Percentiles rank a stretch among this genome's conserved stretches.
These are phyloP conservation scores for Morinoia aosen DNA, from an alignment of 2,888 invertebrate genomes.

Conservation along the genomic window DNA sequence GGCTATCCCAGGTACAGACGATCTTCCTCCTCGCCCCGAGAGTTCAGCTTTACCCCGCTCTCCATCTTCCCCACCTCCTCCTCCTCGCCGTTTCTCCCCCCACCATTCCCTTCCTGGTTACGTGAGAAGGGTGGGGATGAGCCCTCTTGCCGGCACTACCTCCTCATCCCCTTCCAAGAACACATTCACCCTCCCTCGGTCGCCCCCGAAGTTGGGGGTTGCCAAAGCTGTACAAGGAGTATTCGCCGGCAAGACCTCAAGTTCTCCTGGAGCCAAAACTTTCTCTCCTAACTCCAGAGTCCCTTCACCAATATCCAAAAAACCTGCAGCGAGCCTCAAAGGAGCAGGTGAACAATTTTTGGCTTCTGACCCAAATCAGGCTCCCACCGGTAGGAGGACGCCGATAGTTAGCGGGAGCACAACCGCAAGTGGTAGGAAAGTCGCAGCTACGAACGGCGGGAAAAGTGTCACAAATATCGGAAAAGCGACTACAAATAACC, in stretches of 20 bases:
- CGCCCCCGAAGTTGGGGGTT: neutral
- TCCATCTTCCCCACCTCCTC: conserved; percentile 37
- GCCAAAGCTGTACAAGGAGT: neutral
- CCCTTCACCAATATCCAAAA: neutral
- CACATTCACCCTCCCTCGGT: conserved; percentile 29
- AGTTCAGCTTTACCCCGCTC: neutral
- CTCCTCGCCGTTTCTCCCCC: conserved; percentile 32
- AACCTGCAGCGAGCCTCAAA: neutral
- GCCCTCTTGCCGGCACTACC: conserved; percentile 14
- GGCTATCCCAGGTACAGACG: neutral
- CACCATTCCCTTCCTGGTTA: conserved; percentile 46
- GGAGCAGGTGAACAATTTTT: neutral
- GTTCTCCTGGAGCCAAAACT: neutral
- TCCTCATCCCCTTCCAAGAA: conserved; percentile 6
- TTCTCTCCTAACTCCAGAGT: neutral
- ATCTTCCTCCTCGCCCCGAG: conserved; percentile 35
- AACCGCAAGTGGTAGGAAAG: neutral
- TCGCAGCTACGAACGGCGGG: too few relatives aligned
- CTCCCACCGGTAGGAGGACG: neutral
- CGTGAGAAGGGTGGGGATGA: conserved; percentile 44
- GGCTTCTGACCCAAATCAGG: neutral
- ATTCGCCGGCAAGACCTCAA: neutral
- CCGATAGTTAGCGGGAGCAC: neutral
- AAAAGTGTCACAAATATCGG: too few relatives aligned
- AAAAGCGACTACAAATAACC: neutral